Evolutionary conservation across 2,797 vertebrate species (phyloP).

Genomic region (Mallotus villosus): DNA sequence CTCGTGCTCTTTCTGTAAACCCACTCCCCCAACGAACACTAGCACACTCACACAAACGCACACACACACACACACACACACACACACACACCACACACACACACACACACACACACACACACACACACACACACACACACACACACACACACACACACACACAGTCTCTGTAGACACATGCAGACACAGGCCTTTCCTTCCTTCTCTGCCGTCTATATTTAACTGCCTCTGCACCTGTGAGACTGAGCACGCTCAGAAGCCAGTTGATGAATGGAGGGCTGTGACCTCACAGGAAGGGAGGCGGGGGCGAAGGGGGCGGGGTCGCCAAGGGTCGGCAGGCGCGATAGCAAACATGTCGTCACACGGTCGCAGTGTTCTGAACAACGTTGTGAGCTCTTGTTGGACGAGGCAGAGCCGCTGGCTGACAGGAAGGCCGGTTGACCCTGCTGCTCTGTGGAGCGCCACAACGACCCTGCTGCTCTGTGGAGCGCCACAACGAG

Average conservation of each 20-base stretch:
- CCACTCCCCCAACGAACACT: not conserved
- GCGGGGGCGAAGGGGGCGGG: not conserved
- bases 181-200: conserved; percentile 53
- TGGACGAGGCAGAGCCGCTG: too few species aligned
- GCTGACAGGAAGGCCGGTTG: too few species aligned
- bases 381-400: too few species aligned
- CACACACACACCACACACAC: not conserved
- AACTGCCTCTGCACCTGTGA: conserved; percentile 59
- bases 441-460: too few species aligned
- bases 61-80: conserved; percentile 10
- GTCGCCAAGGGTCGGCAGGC: not conserved
- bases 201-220: conserved; percentile 53
- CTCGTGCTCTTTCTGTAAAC: not conserved
- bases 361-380: too few species aligned
- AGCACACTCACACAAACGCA: conserved; percentile 1
- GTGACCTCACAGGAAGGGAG: conserved; percentile 57
- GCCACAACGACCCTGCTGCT: too few species aligned
- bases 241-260: conserved; percentile 47
- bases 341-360: not conserved
- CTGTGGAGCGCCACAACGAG: too few species aligned
- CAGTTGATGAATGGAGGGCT: conserved; percentile 41
- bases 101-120: not conserved
- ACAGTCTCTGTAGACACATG: conserved; percentile 28
- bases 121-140: not conserved
- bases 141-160: conserved; percentile 11